Base-by-base conservation (phyloP, 2,888 invertebrate species). In the Zhuqinia jingwanae region DNA sequence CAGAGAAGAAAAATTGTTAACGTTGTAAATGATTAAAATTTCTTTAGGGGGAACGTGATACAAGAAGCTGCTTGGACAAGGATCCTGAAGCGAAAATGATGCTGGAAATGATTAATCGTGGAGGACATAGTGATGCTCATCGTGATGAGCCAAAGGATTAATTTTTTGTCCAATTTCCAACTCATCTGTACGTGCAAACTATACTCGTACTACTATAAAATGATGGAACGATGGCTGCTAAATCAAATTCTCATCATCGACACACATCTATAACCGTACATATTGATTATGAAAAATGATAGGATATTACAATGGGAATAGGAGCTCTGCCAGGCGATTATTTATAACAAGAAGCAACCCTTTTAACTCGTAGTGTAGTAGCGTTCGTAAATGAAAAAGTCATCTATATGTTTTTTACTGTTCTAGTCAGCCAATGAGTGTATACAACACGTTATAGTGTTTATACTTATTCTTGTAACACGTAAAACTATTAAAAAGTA, bases 81-180 rank as follows among this genome's bases (percentile, higher is more conserved):
- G 96, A 98, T 92, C 93, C 95, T 0, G 96, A 97, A 91, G 96
- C 96, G 17, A 96, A 96, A 92, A 96, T 96, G 0, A 94, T 98
- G 92, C 92, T 98, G 68, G 96, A 97, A 91, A 94, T 98, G 93
- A 94, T 96, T 0, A 97, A 97, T 0, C 95, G 95, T 90, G 94
- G 96, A 91, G 95, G 96, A 92, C 81, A 82, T 17, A 97, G 97
- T 92, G 97, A 97, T 63, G 97, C 97, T 0, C 92, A 96, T n/a
- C 93, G 96, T 86, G 96, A 91, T 95, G 87, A 87, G 63, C 87
- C 70, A 27, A 85, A 78, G 25, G 85, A 85, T 8, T 85, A 65
- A 30, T 63, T 10, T 63, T 10, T n/a, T 63, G 11, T 17, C 65
- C 17, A 50, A 50, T 13, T 50, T 50, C n/a, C 50, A 13, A 50